Base-by-base conservation (phyloP, 2,888 invertebrate species). In the Heliconius aoede region DNA sequence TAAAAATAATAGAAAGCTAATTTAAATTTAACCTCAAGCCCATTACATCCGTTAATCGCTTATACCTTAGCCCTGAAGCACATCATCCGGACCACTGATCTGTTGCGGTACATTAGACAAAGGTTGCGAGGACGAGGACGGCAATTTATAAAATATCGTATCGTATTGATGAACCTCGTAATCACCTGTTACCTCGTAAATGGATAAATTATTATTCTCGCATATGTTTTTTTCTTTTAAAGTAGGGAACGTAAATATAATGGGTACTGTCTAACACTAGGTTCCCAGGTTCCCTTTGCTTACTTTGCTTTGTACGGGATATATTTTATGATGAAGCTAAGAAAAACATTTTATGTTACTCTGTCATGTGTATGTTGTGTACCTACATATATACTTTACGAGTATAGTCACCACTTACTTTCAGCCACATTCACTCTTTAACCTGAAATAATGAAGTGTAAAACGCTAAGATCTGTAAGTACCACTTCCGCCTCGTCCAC, bases 41-140 rank as follows among this genome's bases (percentile, higher is more conserved):
- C 3, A 55, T 21, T 28, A 60, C 21, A 62, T 36, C 24, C 18
- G n/a, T 30, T 51, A 72, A 36, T 60, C 75, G 55, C 69, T 67
- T 74, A 60, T 80, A 80, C 76, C 80, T 81, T 79, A 72, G 55
- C 58, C 78, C 72, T 77, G 77, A 69, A 64, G 64, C 79, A 76
- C 79, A 83, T 86, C 83, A 82, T 75, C 65, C 84, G 80, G 77
- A 73, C 80, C 85, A 82, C 73, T 85, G 85, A 76, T 40, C 79
- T 76, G 79, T 80, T 78, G 76, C 83, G 81, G 79, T 81, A 83
- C 85, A 85, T 86, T 86, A 84, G 81, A 72, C 80, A 83, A 81
- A 79, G 84, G 83, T 81, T 77, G 80, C 58, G 58, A n/a, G 65
- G 46, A 72, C 30, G 76, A 79, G 62, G 79, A 71, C 69, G 67